phyloP scores from a whole-genome alignment of 2,888 invertebrate genomes.

The Erynnis tages region DNA sequence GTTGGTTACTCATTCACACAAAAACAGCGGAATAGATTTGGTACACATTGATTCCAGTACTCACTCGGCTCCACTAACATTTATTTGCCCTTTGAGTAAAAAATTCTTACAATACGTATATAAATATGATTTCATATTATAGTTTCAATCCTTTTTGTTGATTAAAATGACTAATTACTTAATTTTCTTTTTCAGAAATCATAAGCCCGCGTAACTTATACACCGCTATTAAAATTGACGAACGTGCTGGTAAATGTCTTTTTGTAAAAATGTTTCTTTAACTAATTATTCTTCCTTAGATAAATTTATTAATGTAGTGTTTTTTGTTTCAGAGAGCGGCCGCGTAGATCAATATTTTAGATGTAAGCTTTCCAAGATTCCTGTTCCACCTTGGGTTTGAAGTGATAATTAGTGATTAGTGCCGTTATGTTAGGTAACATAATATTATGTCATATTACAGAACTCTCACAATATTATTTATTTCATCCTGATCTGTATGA shows the following conservation, averaged over 20 bases:
- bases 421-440: constrained; percentile 72
- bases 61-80: too few relatives aligned
- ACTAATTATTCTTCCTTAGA: background rate
- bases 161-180: too few relatives aligned
- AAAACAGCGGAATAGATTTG: too few relatives aligned
- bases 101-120: too few relatives aligned
- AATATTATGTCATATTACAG: constrained; percentile 65
- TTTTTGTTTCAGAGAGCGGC: constrained; percentile 67
- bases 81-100: too few relatives aligned
- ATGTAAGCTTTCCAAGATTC: constrained; percentile 76
- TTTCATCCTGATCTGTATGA: constrained; percentile 79
- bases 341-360: constrained; percentile 75
- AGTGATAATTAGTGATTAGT: constrained; percentile 78
- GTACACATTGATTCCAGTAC: too few relatives aligned
- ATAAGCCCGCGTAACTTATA: constrained; percentile 63
- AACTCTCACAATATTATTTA: constrained; percentile 76
- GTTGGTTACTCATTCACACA: too few relatives aligned
- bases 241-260: constrained; percentile 57
- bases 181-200: constrained; percentile 65
- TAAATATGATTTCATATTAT: too few relatives aligned
- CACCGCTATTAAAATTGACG: constrained; percentile 54
- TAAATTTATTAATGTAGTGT: constrained; percentile 32
- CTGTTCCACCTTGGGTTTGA: constrained; percentile 75
- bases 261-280: constrained; percentile 20
- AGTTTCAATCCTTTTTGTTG: too few relatives aligned